Percentiles rank a stretch among this genome's conserved stretches.
Conservation (phyloP, 2,797 vertebrate genomes). For the Halcyon smyrnensis region DNA sequence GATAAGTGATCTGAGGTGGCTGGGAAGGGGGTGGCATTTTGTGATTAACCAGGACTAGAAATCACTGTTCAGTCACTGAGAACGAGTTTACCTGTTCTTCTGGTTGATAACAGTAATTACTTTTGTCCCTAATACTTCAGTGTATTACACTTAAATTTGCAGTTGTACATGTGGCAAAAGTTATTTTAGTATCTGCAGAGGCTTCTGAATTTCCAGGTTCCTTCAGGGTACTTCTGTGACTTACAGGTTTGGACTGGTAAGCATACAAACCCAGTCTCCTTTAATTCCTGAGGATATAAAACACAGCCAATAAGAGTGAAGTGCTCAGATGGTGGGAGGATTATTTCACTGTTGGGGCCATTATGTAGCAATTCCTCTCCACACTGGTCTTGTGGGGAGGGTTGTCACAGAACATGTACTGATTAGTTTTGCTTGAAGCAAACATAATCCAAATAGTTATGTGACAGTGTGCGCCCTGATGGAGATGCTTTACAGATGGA, state of each 20-base stretch:
- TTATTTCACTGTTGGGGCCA: conserved; percentile 9
- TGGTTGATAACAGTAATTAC: not conserved
- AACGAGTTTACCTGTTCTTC: not conserved
- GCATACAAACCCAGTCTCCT: not conserved
- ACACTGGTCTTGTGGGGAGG: not conserved
- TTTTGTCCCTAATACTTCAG: not conserved
- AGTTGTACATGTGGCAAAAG: accelerated
- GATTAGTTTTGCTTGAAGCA: conserved; percentile 27
- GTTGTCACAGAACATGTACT: not conserved
- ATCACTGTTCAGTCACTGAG: not conserved
- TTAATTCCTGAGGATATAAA: conserved; percentile 1
- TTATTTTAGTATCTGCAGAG: not conserved
- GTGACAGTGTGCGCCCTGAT: not conserved
- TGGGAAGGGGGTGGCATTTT: not conserved
- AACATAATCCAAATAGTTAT: not conserved
- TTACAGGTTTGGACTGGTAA: not conserved
- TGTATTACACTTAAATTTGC: not conserved
- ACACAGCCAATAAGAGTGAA: not conserved
- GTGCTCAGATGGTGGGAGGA: not conserved
- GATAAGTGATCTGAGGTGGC: not conserved
- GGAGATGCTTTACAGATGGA: conserved; percentile 4
- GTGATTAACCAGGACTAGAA: not conserved
- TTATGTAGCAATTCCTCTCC: not conserved
- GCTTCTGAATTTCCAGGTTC: not conserved
- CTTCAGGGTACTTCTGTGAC: not conserved